phyloP scores from a whole-genome alignment of 2,797 vertebrate genomes.

The Falco cherrug region DNA sequence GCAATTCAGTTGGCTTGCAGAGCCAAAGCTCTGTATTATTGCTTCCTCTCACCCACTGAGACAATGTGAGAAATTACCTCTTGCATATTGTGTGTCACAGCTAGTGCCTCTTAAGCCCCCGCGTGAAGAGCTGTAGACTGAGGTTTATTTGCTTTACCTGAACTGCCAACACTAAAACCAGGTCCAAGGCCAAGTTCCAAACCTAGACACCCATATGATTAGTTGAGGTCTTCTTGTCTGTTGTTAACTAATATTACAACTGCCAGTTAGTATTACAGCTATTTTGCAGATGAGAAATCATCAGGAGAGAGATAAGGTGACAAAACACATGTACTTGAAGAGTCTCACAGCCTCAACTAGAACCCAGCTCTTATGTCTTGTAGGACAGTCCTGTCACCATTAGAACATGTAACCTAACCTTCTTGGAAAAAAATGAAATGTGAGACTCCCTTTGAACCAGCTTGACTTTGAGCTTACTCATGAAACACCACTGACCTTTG shows the following conservation, averaged over 20 bases:
- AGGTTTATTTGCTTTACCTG: background rate
- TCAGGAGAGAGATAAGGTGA: background rate
- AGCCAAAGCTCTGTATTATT: background rate
- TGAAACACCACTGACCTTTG: background rate
- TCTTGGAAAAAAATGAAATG: constrained; percentile 18
- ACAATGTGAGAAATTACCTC: background rate
- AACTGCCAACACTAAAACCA: background rate
- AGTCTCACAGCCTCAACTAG: background rate
- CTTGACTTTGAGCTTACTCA: constrained; percentile 23
- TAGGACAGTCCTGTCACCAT: constrained; percentile 39
- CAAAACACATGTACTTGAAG: constrained; percentile 33
- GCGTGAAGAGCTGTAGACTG: background rate
- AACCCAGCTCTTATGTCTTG: constrained; percentile 13
- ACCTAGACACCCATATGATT: background rate
- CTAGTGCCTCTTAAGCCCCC: background rate
- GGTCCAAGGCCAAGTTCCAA: background rate
- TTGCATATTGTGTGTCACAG: background rate
- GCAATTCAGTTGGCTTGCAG: background rate
- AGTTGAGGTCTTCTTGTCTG: background rate
- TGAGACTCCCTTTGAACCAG: constrained; percentile 43
- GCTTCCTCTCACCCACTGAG: background rate
- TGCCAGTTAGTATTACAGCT: background rate
- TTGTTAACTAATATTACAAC: background rate
- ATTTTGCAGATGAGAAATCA: background rate
- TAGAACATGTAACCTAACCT: constrained; percentile 13